Evolutionary conservation across 2,797 vertebrate species (phyloP), one percentile per base, ranked within the genome.

Genomic region (Emys orbicularis): DNA sequence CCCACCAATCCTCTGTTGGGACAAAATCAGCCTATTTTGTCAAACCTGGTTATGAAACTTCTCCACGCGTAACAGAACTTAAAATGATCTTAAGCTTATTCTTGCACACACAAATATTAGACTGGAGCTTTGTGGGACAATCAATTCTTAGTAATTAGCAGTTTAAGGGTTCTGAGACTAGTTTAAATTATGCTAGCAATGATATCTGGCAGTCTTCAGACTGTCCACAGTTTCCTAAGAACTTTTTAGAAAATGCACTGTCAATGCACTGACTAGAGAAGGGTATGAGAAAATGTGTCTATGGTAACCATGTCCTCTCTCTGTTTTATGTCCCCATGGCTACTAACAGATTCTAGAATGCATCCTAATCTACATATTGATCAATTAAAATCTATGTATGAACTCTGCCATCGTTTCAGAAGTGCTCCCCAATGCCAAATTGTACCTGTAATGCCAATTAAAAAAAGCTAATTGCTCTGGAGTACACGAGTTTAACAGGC

Each of bases 211-310:
- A 90, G 56, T 47, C 90, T n/a, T 25, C 31, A 88, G 82, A 95
- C 92, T 5, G 84, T 84, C 68, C 79, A 57, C 34, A 80, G 31
- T 23, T 53, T 31, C 31, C 25, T 1, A 6, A 50, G 83, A 37
- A 41, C 79, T 92, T 93, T 93, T 82, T 87, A 85, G 82, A 92
- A 95, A 88, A 13, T 31, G 92, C 68, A 54, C 93, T 94, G 92
- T 81, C 90, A 94, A 79, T 80, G 80, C 82, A 95, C 56, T 81
- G 95, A 94, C 94, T 57, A 94, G 44, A 90, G 56, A 91, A 81
- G 12, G 79, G 79, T 91, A 79, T 65, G 94, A 34, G 57, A 93
- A 95, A 95, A 92, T 94, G 94, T 96, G 94, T 90, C 93, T 97
- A 96, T 96, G 83, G 93, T 82, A 96, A 96, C 91, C 81, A 94